Base-by-base conservation (phyloP, 2,888 invertebrate genomes). In the Encarsia formosa region DNA sequence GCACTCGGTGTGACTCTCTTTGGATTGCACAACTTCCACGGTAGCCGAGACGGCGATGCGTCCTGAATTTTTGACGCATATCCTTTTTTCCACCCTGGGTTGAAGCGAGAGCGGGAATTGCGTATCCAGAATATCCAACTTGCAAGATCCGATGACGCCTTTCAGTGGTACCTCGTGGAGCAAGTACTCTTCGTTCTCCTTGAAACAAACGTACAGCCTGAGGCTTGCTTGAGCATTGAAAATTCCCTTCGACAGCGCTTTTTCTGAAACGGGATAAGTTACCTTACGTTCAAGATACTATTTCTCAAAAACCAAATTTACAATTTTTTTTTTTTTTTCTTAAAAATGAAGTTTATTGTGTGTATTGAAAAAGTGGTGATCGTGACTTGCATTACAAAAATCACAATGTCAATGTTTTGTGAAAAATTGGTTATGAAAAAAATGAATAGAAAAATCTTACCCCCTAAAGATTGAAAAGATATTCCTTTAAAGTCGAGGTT, bases 11-110 rank as follows among this genome's bases (percentile, higher is more conserved):
- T 58, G 46, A 43, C 58, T 52, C 1, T 61, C 58, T 16, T 56
- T 60, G 22, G 58, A 59, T 57, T 64, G 57, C 8, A 63, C 58
- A 23, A 69, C 32, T 16, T 49, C 49, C 2, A 61, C 63, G 9
- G 56, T 57, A 23, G 68, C 54, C n/a, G 48, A 19, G 6, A 59
- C 50, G 3, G 59, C 54, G 5, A 66, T 57, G 20, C 57, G 63
- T 4, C 69, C 71, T 5, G 58, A 48, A 58, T 71, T 71, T 39
- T 60, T 44, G n/a, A 70, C 35, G 37, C 54, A 60, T 19, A 71
- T 47, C 4, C 60, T 31, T 61, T 61, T 69, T 9, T 48, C 61
- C 42, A 67, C 60, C 23, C 61, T 65, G 22, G 56, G 61, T 9
- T 54, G 45, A 24, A 70, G 55, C 3, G 58, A 4, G 18, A 71